Conservation (phyloP, 2,888 invertebrate species). For the Harpalus rufipes region DNA sequence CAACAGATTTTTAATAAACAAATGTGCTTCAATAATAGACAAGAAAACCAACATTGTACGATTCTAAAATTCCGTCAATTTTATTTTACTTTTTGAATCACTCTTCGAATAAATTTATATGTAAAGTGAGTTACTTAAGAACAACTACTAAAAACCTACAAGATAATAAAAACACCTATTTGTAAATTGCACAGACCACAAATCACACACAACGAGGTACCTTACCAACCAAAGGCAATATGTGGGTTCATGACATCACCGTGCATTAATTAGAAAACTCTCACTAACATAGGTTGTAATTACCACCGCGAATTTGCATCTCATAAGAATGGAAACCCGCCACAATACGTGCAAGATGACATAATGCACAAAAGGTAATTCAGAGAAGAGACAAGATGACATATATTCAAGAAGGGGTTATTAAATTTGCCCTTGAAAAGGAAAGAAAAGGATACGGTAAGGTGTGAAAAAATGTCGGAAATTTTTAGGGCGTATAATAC, state of each 20-base stretch:
- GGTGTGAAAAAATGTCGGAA: too few relatives aligned
- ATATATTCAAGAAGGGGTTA: too few relatives aligned
- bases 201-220: not conserved
- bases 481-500: too few relatives aligned
- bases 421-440: too few relatives aligned
- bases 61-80: too few relatives aligned
- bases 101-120: not conserved
- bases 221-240: constrained; percentile 14
- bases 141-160: not conserved
- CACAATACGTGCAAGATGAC: not conserved
- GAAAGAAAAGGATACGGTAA: too few relatives aligned
- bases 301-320: constrained; percentile 57
- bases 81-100: too few relatives aligned
- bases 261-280: constrained; percentile 64
- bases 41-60: too few relatives aligned
- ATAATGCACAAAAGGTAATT: not conserved
- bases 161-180: not conserved
- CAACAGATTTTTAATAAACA: too few relatives aligned
- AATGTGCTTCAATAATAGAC: too few relatives aligned
- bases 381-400: too few relatives aligned
- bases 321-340: constrained; percentile 10
- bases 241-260: constrained; percentile 59
- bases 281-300: constrained; percentile 51
- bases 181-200: not conserved
- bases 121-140: not conserved